phyloP scores from a whole-genome alignment of 2,888 invertebrate species.

The Chrysolina oricalcia region DNA sequence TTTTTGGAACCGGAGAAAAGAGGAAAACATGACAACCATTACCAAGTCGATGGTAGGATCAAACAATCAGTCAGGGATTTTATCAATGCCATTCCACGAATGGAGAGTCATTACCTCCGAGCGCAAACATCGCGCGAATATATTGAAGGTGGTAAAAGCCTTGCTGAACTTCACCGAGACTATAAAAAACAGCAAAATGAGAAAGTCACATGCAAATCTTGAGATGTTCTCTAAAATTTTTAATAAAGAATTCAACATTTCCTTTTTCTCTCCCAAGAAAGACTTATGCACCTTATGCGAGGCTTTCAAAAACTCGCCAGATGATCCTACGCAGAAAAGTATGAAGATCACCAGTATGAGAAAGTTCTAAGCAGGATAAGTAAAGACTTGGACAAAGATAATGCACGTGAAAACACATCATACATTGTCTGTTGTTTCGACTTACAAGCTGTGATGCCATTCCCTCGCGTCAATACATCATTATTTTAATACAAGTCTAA shows the following conservation, averaged over 20 bases:
- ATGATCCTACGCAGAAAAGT: slow-evolving; percentile 11
- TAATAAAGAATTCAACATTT: slow-evolving; percentile 30
- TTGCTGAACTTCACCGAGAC: slow-evolving; percentile 56
- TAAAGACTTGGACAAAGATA: slow-evolving; percentile 16
- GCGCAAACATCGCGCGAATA: slow-evolving; percentile 55
- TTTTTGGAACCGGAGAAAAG: slow-evolving; percentile 54
- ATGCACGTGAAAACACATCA: slow-evolving; percentile 11
- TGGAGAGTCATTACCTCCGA: slow-evolving; percentile 59
- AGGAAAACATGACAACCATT: slow-evolving; percentile 59
- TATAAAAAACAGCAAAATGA: slow-evolving; percentile 51
- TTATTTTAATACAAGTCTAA: slow-evolving; percentile 18
- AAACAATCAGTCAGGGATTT: slow-evolving; percentile 52
- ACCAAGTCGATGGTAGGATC: slow-evolving; percentile 47
- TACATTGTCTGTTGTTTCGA: background rate
- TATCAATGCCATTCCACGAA: slow-evolving; percentile 58
- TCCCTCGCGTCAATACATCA: slow-evolving; percentile 2
- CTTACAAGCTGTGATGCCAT: background rate
- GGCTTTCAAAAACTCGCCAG: slow-evolving; percentile 20
- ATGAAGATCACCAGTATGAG: slow-evolving; percentile 14
- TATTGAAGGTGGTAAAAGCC: slow-evolving; percentile 57
- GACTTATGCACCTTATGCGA: slow-evolving; percentile 30
- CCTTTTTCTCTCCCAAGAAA: slow-evolving; percentile 29
- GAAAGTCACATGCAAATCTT: slow-evolving; percentile 24
- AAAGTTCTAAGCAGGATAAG: slow-evolving; percentile 12
- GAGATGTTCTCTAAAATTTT: slow-evolving; percentile 16